Evolutionary conservation across 2,888 invertebrate species (phyloP), one percentile per base, ranked within the genome.

Genomic region (Oligia latruncula): DNA sequence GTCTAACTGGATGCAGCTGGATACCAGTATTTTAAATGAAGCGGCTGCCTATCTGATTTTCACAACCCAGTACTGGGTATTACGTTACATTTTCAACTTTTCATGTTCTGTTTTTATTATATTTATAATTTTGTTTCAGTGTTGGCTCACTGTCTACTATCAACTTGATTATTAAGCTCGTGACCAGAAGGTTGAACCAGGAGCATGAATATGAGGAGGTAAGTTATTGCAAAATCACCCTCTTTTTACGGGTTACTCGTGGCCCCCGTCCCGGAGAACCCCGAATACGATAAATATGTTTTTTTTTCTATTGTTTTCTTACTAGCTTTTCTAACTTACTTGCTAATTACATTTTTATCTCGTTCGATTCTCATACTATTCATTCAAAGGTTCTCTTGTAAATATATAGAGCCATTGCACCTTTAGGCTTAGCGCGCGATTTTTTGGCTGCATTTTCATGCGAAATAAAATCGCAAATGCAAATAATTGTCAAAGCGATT

Each of bases 151-250:
- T 98, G 0, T 97, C 98, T 65, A 97, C 98, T 82, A 96, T 98
- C 70, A 98, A 98, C 88, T 97, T 97, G 46, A 97, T 99, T 73
- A 96, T 99, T 1, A 98, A 98, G 90, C 97, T 98, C 40, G 97
- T 98, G 0, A 98, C 98, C 0, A 97, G 97, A 86, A 97, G 98
- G 66, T 97, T 99, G 90, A 98, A 98, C 89, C 98, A 98, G 13
- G 97, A 97, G 78, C 98, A 98, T 90, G 98, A 98, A 92, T 95
- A 98, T 55, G 97, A 97, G 82, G 98, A 99, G 96, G 98, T 98
- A 96, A 65, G 67, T 23, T 55, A 35, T 2, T 17, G 0, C 15
- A 35, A n/a, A 9, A 17, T 73, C 11, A n/a, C 3, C 3, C 3
- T 20, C 2, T 62, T 40, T 17, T 11, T n/a, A n/a, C 3, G 40